Conservation (phyloP, 2,797 vertebrate genomes). For the Leucoraja ocellata region DNA sequence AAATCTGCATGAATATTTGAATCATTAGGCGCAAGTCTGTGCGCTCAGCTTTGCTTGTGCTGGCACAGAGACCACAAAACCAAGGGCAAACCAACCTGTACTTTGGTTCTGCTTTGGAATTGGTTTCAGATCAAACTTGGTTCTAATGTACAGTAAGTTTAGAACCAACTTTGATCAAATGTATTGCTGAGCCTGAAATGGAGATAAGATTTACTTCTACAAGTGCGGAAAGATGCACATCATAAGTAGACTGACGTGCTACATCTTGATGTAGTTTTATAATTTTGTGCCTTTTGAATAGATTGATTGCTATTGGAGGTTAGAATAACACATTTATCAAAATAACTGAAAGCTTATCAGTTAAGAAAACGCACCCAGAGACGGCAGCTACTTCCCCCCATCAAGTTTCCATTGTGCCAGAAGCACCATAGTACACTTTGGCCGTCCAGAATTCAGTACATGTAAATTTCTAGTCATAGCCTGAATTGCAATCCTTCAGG, state of each 20-base stretch:
- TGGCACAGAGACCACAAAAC: background rate
- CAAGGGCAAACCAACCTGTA: background rate
- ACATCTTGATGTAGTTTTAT: background rate
- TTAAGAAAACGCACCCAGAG: background rate
- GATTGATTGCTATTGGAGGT: background rate
- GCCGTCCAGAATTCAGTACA: background rate
- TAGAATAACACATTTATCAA: background rate
- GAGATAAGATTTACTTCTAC: background rate
- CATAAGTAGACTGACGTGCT: background rate
- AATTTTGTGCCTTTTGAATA: background rate
- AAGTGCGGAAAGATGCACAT: background rate
- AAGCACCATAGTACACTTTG: background rate
- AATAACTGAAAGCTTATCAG: background rate
- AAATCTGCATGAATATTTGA: background rate
- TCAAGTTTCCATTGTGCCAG: background rate
- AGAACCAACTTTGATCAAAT: background rate
- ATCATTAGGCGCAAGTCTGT: background rate
- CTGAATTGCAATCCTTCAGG: background rate
- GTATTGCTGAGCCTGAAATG: background rate
- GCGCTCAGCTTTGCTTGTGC: background rate
- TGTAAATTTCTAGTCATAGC: background rate
- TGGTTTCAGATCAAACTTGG: background rate
- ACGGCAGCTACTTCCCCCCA: background rate
- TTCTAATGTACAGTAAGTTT: no score
- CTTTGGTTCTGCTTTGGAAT: background rate